A percentile compares a stretch with the other conserved stretches of the same genome.
Conservation (phyloP, 1,140 invertebrate genomes). For the Bactericera cockerelli region DNA sequence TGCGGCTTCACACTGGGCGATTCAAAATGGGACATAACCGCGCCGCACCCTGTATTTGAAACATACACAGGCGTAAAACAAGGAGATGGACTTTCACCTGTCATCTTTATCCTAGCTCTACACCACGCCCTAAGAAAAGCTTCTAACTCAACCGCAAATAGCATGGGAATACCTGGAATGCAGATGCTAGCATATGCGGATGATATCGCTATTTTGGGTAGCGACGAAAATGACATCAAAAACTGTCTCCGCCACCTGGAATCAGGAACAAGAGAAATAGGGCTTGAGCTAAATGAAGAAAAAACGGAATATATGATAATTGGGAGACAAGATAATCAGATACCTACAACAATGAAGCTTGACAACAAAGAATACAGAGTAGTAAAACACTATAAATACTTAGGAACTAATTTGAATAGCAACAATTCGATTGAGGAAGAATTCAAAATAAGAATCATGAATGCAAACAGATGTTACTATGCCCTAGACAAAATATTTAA, state of each 20-base stretch:
- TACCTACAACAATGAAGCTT: neutral
- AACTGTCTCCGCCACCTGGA: neutral
- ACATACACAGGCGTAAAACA: neutral
- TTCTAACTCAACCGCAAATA: neutral
- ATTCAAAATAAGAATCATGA: neutral
- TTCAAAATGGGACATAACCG: too few species aligned
- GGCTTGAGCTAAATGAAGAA: neutral
- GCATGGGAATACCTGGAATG: neutral
- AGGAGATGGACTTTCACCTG: neutral
- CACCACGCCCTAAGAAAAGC: neutral
- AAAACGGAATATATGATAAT: slow-evolving; percentile 8
- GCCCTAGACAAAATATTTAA: neutral
- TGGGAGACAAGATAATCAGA: neutral
- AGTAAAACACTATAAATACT: neutral
- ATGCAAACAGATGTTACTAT: neutral
- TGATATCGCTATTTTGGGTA: neutral
- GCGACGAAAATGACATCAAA: neutral
- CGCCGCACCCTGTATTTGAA: neutral
- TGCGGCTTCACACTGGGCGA: too few species aligned
- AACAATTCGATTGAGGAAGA: neutral
- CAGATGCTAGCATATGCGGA: neutral
- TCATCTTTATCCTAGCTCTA: neutral
- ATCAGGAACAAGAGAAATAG: neutral
- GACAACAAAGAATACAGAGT: neutral
- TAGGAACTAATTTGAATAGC: neutral